Conservation (phyloP, 2,113 vertebrate species). For the Blennius ocellaris region DNA sequence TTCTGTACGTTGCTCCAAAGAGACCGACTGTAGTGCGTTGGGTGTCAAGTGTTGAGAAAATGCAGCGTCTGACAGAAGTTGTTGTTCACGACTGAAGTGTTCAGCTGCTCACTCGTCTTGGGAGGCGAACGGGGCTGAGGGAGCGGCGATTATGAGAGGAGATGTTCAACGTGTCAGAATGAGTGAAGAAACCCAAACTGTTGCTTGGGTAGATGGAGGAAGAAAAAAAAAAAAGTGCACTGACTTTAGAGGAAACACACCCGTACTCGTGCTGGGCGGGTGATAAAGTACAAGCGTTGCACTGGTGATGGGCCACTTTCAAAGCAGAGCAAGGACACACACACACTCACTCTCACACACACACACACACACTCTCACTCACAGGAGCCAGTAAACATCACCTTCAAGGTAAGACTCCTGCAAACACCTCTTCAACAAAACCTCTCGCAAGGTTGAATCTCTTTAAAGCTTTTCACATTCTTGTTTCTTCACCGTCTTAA, state of each 20-base stretch:
- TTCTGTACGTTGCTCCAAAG: slow-evolving; percentile 10
- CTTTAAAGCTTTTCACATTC: not conserved
- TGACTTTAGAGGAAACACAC: slow-evolving; percentile 34
- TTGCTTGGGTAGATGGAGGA: slow-evolving; percentile 14
- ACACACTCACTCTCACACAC: too few species aligned
- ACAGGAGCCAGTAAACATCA: slow-evolving; percentile 25
- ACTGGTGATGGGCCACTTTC: slow-evolving; percentile 24
- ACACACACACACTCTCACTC: slow-evolving; percentile 10
- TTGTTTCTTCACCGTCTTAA: too few species aligned
- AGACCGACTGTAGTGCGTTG: not conserved
- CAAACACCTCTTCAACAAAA: slow-evolving; percentile 3
- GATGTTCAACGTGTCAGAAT: too few species aligned
- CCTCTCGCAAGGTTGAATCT: slow-evolving; percentile 4
- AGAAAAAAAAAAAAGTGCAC: slow-evolving; percentile 11
- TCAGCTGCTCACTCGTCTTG: too few species aligned
- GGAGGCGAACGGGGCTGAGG: too few species aligned
- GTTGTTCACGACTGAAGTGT: not conserved
- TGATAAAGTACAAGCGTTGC: slow-evolving; percentile 39
- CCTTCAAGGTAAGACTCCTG: slow-evolving; percentile 62
- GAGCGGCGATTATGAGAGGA: too few species aligned
- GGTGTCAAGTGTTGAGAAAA: not conserved
- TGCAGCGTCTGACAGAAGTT: not conserved
- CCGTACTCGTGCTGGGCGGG: slow-evolving; percentile 24
- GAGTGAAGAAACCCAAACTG: slow-evolving; percentile 30
- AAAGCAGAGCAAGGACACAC: not conserved